Evolutionary conservation across 2,888 invertebrate genomes (phyloP).

Genomic region (Oasisia sp.): DNA sequence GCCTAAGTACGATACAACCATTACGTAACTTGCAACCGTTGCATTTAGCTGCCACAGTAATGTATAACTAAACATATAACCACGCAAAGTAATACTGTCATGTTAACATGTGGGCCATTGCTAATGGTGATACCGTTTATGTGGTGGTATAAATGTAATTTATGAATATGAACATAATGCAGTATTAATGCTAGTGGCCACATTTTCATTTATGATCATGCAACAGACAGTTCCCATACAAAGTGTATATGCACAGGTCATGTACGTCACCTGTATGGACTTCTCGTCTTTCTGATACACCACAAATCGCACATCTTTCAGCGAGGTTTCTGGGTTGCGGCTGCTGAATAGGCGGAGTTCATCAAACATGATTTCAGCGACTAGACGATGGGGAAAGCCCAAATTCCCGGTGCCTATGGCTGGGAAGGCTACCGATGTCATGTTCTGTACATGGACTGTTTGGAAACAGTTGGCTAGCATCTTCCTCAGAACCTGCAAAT

Average conservation of each 20-base stretch:
- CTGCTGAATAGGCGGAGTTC: conserved; percentile 37
- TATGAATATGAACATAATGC: no score
- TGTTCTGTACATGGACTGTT: conserved; percentile 30
- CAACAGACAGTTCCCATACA: not conserved
- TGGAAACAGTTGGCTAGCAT: conserved; percentile 46
- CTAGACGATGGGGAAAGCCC: conserved; percentile 38
- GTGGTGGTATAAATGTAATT: no score
- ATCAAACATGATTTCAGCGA: not conserved
- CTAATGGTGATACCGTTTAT: no score
- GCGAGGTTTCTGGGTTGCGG: conserved; percentile 39
- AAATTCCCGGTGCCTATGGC: conserved; percentile 52
- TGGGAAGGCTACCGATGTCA: conserved; percentile 50
- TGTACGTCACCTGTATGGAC: conserved; percentile 21
- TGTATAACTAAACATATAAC: no score
- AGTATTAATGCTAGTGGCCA: no score
- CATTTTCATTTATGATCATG: no score
- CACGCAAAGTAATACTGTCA: no score
- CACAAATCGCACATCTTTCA: conserved; percentile 45
- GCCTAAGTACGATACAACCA: no score
- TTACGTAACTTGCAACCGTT: no score
- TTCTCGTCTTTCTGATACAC: conserved; percentile 42
- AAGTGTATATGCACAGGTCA: not conserved
- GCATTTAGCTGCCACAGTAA: no score
- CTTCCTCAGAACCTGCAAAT: conserved; percentile 43
- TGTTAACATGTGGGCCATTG: no score